A percentile compares a stretch with the other conserved stretches of the same genome.
These are phyloP conservation scores for Ctenicera cuprea DNA, from an alignment of 2,888 invertebrate genomes.

Conservation along the genomic window DNA sequence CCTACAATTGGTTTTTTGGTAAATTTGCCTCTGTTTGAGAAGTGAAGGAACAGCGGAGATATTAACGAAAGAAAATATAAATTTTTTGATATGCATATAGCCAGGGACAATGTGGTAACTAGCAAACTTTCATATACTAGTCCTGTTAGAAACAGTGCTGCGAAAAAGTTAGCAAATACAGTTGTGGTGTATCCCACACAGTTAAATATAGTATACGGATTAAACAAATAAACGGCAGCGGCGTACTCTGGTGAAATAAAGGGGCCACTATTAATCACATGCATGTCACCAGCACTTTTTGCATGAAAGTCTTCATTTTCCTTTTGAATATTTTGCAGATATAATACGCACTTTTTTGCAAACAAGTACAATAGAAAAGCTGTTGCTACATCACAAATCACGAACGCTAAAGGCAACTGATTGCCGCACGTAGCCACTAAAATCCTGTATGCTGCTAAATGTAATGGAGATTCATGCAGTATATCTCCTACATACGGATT, in stretches of 20 bases:
- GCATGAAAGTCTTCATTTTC: constrained; percentile 75
- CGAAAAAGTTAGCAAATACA: constrained; percentile 89
- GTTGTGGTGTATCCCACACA: constrained; percentile 94
- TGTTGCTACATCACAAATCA: constrained; percentile 84
- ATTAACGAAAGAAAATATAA: constrained; percentile 88
- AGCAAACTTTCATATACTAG: constrained; percentile 79
- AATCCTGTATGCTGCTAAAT: constrained; percentile 80
- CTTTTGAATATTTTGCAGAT: constrained; percentile 75
- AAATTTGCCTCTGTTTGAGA: constrained; percentile 76
- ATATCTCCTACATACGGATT: constrained; percentile 94
- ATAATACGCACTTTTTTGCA: constrained; percentile 80
- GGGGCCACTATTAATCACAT: constrained; percentile 76
- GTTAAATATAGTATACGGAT: constrained; percentile 90
- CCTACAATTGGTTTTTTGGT: constrained; percentile 70
- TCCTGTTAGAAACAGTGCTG: constrained; percentile 82
- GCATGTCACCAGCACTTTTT: constrained; percentile 75
- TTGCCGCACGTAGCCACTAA: constrained; percentile 75
- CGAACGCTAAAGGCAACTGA: constrained; percentile 80
- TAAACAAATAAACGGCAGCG: constrained; percentile 87
- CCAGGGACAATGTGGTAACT: constrained; percentile 81
- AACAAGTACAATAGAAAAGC: constrained; percentile 83
- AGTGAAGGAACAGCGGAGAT: constrained; percentile 86
- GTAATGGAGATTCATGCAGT: constrained; percentile 93
- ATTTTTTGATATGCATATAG: constrained; percentile 88
- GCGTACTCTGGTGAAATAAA: constrained; percentile 82